Evolutionary conservation across 2,888 invertebrate species (phyloP).

Genomic region (Thalpophila matura): DNA sequence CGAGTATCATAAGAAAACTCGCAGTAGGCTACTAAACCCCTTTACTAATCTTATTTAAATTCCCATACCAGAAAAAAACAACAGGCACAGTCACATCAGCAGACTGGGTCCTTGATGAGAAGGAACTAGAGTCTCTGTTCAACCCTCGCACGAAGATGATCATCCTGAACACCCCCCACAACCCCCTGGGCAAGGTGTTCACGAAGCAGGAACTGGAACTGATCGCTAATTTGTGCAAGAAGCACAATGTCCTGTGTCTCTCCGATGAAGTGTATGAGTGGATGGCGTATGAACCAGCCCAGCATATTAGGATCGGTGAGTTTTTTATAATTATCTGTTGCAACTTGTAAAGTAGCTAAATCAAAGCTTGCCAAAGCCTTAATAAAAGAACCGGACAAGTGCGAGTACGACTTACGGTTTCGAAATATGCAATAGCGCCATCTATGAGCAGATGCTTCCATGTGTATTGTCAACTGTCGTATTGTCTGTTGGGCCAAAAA

Average conservation of each 20-base stretch:
- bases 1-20: too few species aligned
- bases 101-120: slow-evolving; percentile 97
- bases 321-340: too few species aligned
- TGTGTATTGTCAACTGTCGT: too few species aligned
- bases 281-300: slow-evolving; percentile 96
- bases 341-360: too few species aligned
- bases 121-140: slow-evolving; percentile 95
- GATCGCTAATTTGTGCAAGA: slow-evolving; percentile 97
- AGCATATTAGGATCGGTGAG: slow-evolving; percentile 97
- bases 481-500: too few species aligned
- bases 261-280: slow-evolving; percentile 99
- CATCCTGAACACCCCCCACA: slow-evolving; percentile 99
- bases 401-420: too few species aligned
- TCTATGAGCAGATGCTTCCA: too few species aligned
- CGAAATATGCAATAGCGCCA: too few species aligned
- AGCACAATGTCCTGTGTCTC: slow-evolving; percentile 97
- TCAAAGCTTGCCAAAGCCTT: too few species aligned
- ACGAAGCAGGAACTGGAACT: slow-evolving; percentile 92
- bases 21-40: too few species aligned
- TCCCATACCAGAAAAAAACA: slow-evolving; percentile 58
- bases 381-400: too few species aligned
- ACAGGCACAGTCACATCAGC: slow-evolving; percentile 92
- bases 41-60: background rate
- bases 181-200: slow-evolving; percentile 98
- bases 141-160: slow-evolving; percentile 97